Conservation (phyloP, 2,797 vertebrate species). For the Gymnoscopelus microlampas region DNA sequence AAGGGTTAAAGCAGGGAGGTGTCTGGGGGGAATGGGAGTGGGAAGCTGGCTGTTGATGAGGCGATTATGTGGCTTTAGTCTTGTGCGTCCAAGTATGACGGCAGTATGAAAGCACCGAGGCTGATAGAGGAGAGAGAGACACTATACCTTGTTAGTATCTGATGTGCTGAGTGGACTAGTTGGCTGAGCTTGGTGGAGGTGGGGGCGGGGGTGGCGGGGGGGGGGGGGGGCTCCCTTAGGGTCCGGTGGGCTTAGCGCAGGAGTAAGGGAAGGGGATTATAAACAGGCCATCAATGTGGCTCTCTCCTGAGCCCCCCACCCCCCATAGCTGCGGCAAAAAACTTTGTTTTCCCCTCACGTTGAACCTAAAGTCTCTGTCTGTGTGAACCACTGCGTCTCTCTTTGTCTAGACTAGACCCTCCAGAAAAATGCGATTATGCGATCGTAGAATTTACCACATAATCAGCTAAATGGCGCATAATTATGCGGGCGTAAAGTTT, state of each 20-base stretch:
- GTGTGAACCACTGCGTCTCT: no score
- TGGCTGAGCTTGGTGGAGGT: slow-evolving; percentile 59
- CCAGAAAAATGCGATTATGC: no score
- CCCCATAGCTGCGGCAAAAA: slow-evolving; percentile 34
- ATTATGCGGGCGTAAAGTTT: no score
- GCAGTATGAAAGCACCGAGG: slow-evolving; percentile 58
- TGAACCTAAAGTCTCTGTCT: slow-evolving; percentile 36
- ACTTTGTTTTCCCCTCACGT: slow-evolving; percentile 42
- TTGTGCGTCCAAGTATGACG: slow-evolving; percentile 71
- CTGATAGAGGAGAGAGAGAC: slow-evolving; percentile 57
- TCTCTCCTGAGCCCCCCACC: slow-evolving; percentile 29
- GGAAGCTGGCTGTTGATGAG: slow-evolving; percentile 78
- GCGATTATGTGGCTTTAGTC: slow-evolving; percentile 78
- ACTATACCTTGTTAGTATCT: slow-evolving; percentile 74
- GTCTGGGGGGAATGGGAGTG: slow-evolving; percentile 66
- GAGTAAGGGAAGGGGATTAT: slow-evolving; percentile 54
- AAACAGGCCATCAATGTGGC: slow-evolving; percentile 56
- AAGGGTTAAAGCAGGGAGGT: slow-evolving; percentile 58
- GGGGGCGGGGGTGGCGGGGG: slow-evolving; percentile 50
- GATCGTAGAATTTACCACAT: no score
- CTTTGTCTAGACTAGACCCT: no score
- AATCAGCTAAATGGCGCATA: no score
- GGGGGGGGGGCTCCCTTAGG: slow-evolving; percentile 55
- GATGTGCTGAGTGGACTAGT: slow-evolving; percentile 74
- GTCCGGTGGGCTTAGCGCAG: slow-evolving; percentile 57